A percentile compares a stretch with the other conserved stretches of the same genome.
Conservation (phyloP, 2,113 vertebrate genomes). For the Trinectes maculatus region DNA sequence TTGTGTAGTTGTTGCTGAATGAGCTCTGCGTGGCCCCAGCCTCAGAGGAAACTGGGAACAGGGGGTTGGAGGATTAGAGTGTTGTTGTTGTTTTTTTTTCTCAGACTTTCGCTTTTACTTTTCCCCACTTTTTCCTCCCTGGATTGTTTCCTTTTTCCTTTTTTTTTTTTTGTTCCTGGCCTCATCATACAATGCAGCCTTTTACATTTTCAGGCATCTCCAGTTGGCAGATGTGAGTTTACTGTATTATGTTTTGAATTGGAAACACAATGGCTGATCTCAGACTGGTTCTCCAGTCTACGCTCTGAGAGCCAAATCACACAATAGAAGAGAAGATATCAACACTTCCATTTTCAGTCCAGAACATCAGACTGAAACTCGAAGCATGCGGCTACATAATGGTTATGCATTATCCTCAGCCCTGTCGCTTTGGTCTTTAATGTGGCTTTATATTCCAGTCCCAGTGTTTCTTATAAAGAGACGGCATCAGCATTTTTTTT, state of each 20-base stretch:
- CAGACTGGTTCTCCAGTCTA: conserved; percentile 8
- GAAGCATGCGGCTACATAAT: conserved; percentile 49
- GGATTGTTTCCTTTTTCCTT: conserved; percentile 36
- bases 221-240: conserved; percentile 41
- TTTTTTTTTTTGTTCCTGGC: conserved; percentile 28
- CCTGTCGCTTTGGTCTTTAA: conserved; percentile 60
- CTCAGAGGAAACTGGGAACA: conserved; percentile 62
- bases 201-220: conserved; percentile 36
- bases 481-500: conserved; percentile 68
- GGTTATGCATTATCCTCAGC: conserved; percentile 49
- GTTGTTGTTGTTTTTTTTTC: conserved; percentile 23
- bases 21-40: conserved; percentile 56
- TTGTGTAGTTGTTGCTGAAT: conserved; percentile 67
- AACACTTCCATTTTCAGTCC: conserved; percentile 29
- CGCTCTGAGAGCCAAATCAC: conserved; percentile 18
- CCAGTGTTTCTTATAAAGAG: conserved; percentile 51
- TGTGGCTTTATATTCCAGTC: conserved; percentile 65
- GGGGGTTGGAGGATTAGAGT: conserved; percentile 49
- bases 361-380: conserved; percentile 36
- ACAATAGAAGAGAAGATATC: not conserved
- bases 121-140: conserved; percentile 40
- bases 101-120: conserved; percentile 51
- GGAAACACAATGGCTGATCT: conserved; percentile 22
- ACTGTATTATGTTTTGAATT: conserved; percentile 16
- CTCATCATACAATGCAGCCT: conserved; percentile 40